Conservation (phyloP, 1,140 invertebrate genomes). For the Adelges cooleyi region DNA sequence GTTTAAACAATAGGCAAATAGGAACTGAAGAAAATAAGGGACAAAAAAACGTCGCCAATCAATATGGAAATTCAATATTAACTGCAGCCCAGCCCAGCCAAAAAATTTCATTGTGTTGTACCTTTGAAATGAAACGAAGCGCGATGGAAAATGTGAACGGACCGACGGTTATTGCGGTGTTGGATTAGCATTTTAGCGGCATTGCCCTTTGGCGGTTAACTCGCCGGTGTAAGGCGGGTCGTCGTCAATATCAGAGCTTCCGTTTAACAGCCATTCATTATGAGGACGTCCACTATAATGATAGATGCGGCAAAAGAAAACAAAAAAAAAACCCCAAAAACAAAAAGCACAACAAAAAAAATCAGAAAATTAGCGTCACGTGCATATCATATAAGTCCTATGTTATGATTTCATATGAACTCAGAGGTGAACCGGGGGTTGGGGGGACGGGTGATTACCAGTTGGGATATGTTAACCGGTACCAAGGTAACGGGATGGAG, state of each 20-base stretch:
- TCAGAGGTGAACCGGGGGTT: no score
- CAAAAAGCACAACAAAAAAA: background rate
- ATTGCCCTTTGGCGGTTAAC: background rate
- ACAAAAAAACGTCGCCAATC: no score
- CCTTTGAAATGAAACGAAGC: constrained; percentile 18
- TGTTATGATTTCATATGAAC: no score
- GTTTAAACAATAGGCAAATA: no score
- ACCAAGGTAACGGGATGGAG: no score
- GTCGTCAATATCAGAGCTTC: background rate
- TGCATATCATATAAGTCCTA: no score
- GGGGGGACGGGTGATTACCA: no score
- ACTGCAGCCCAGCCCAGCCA: no score
- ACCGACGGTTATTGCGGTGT: background rate
- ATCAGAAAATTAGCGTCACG: background rate
- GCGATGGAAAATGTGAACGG: constrained; percentile 5
- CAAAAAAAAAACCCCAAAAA: background rate
- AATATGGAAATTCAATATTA: no score
- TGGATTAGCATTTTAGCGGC: background rate
- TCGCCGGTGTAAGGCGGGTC: background rate
- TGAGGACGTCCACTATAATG: background rate
- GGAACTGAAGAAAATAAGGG: no score
- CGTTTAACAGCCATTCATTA: constrained; percentile 11
- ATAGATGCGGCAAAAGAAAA: background rate
- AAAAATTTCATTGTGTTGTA: background rate
- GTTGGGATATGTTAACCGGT: no score